Evolutionary conservation across 2,888 invertebrate species (phyloP).

Genomic region (Trissoscelio sp.): DNA sequence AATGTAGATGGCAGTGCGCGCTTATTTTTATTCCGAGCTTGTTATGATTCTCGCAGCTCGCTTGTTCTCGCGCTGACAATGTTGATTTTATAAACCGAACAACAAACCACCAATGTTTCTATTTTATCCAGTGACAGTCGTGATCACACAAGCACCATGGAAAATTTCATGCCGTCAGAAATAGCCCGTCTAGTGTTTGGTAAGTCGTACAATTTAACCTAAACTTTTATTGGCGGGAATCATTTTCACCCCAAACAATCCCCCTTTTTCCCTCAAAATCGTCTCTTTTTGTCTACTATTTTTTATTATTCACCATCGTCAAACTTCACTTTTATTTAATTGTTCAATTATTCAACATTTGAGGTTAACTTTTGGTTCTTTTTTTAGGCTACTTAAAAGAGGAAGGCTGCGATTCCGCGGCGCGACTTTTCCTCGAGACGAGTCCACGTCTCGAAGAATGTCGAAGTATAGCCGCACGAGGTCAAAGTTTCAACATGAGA

Average conservation of each 20-base stretch:
- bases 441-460: conserved; percentile 71
- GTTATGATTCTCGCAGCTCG: too few species aligned
- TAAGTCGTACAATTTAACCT: conserved; percentile 73
- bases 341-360: neutral
- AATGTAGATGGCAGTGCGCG: too few species aligned
- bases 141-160: conserved; percentile 74
- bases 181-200: conserved; percentile 81
- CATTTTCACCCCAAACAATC: neutral
- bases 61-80: neutral
- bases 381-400: conserved; percentile 80
- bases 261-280: too few species aligned
- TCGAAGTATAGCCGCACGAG: conserved; percentile 63
- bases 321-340: neutral
- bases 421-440: conserved; percentile 69
- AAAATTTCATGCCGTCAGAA: conserved; percentile 81
- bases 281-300: neutral
- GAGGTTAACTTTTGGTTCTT: neutral
- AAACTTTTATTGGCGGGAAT: conserved; percentile 60
- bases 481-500: conserved; percentile 70
- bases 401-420: conserved; percentile 77
- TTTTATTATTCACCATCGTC: neutral
- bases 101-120: neutral
- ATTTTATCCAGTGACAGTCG: conserved; percentile 19
- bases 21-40: too few species aligned
- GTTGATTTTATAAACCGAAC: neutral